phyloP scores from a whole-genome alignment of 2,888 invertebrate species.

The Zonitis immaculata region DNA sequence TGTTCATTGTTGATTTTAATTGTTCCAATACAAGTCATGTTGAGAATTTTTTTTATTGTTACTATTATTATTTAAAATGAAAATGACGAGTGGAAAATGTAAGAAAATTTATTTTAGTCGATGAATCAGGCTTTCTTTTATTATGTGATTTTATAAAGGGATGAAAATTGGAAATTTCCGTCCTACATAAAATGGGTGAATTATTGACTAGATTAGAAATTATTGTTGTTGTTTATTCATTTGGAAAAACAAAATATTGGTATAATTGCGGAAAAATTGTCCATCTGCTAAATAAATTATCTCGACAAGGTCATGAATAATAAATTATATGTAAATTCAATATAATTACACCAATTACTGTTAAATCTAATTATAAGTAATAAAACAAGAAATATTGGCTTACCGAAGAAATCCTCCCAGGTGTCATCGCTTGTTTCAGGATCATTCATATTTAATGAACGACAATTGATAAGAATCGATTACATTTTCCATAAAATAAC shows the following conservation, averaged over 20 bases:
- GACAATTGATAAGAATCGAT: conserved; percentile 11
- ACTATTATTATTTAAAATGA: background rate
- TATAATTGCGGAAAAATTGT: background rate
- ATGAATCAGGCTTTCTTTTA: too few species aligned
- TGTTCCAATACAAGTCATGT: background rate
- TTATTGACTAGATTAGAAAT: background rate
- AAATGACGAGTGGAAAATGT: background rate
- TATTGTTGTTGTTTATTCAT: background rate
- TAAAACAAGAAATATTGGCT: conserved; percentile 18
- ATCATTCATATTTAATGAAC: conserved; percentile 40
- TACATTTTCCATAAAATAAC: conserved; percentile 13
- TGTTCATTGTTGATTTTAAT: background rate
- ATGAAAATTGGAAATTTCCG: background rate
- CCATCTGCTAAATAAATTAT: background rate
- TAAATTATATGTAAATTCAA: background rate
- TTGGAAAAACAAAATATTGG: background rate
- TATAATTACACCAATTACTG: background rate
- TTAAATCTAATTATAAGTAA: background rate
- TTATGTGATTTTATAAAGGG: too few species aligned
- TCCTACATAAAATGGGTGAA: background rate
- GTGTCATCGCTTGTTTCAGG: conserved; percentile 40
- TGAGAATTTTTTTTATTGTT: background rate
- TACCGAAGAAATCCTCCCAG: conserved; percentile 48
- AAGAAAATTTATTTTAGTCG: too few species aligned
- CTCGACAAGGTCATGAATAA: background rate